Percentiles rank a stretch among this genome's conserved stretches.
phyloP scores from a whole-genome alignment of 2,113 vertebrate species.

The Crypturellus undulatus region DNA sequence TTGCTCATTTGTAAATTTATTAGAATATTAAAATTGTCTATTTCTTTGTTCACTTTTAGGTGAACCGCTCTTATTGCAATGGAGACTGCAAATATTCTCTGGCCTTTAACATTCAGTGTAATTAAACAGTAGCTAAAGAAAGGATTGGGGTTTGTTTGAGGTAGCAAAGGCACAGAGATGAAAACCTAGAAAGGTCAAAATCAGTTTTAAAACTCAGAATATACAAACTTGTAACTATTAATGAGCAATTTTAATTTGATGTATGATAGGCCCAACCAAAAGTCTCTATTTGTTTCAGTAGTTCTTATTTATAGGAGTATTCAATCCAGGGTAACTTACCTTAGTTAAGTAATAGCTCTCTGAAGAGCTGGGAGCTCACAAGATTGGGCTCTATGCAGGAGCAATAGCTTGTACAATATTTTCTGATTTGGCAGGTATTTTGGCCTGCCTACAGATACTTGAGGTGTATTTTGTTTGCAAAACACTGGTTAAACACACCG shows the following conservation, averaged over 20 bases:
- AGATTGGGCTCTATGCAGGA: background rate
- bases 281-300: background rate
- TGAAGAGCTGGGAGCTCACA: background rate
- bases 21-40: background rate
- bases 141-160: background rate
- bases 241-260: background rate
- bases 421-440: background rate
- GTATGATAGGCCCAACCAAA: background rate
- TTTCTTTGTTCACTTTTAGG: background rate
- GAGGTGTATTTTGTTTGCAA: background rate
- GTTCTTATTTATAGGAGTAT: background rate
- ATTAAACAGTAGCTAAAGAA: background rate
- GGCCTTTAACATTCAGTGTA: background rate
- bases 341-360: rapidly evolving
- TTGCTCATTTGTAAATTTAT: background rate
- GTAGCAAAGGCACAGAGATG: background rate
- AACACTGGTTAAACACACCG: background rate
- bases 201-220: background rate
- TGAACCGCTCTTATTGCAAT: background rate
- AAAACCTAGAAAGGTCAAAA: background rate
- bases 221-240: background rate
- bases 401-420: background rate
- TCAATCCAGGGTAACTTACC: background rate
- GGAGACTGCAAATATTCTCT: background rate
- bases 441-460: background rate